Conservation (phyloP, 2,888 invertebrate genomes). For the Spilosoma lubricipeda region DNA sequence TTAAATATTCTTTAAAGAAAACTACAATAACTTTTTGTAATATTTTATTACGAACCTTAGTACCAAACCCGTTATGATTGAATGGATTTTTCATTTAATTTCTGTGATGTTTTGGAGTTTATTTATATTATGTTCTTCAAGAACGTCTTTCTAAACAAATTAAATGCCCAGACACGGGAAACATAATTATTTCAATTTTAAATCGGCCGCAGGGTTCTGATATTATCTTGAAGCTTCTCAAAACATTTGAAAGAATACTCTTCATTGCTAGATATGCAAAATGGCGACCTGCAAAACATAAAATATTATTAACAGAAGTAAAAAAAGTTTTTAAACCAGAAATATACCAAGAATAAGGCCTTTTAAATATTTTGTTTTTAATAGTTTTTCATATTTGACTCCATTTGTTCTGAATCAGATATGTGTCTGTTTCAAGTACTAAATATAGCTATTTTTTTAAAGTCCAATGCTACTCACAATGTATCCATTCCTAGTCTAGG, state of each 20-base stretch:
- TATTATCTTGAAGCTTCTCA: conserved; percentile 66
- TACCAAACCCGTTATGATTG: background rate
- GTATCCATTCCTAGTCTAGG: too few species aligned
- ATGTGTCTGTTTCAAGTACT: too few species aligned
- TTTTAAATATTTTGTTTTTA: too few species aligned
- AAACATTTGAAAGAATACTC: conserved; percentile 66
- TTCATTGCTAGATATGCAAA: conserved; percentile 77
- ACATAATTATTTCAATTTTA: conserved; percentile 74
- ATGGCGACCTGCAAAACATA: conserved; percentile 65
- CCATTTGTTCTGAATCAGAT: background rate
- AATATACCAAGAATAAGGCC: background rate
- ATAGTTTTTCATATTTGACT: background rate
- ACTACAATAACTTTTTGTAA: background rate
- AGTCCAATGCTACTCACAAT: too few species aligned
- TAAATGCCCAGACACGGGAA: conserved; percentile 72
- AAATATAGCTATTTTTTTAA: too few species aligned
- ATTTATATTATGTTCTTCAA: conserved; percentile 8
- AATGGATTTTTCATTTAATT: background rate
- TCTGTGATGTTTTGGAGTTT: background rate
- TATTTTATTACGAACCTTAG: background rate
- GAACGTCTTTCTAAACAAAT: conserved; percentile 62
- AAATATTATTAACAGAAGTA: background rate
- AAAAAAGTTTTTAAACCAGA: background rate
- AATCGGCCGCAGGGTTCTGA: conserved; percentile 61
- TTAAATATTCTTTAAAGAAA: background rate